These are phyloP conservation scores for Rhagonycha lutea DNA, from an alignment of 2,888 invertebrate genomes.

Conservation along the genomic window DNA sequence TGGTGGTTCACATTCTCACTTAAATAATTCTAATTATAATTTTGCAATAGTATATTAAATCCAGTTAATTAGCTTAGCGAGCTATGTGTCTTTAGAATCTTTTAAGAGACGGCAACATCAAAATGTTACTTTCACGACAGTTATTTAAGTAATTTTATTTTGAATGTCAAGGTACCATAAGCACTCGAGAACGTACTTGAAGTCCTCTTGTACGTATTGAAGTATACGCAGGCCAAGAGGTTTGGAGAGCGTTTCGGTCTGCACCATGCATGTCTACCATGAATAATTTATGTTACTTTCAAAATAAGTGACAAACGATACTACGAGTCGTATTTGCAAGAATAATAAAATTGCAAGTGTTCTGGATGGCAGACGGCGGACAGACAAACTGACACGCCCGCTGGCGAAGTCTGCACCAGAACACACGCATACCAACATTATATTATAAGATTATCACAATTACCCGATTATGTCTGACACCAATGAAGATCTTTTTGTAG, in stretches of 20 bases:
- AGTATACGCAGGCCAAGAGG: neutral
- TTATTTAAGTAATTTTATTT: neutral
- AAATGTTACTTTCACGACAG: neutral
- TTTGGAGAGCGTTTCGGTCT: neutral
- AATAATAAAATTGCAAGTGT: neutral
- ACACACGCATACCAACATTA: slow-evolving; percentile 38
- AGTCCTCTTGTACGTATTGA: neutral
- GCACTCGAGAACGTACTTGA: neutral
- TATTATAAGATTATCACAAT: slow-evolving; percentile 43
- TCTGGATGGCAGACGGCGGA: slow-evolving; percentile 36
- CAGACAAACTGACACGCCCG: slow-evolving; percentile 40
- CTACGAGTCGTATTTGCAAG: neutral
- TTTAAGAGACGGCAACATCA: neutral
- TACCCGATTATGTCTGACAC: slow-evolving; percentile 41
- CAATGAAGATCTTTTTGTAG: slow-evolving; percentile 36
- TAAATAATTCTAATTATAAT: neutral
- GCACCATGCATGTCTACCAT: neutral
- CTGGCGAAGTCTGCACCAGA: slow-evolving; percentile 34
- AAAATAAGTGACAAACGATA: neutral
- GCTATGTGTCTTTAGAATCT: neutral
- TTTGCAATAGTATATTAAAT: neutral
- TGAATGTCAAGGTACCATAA: neutral
- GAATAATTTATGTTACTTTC: neutral
- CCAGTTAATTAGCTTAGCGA: neutral
- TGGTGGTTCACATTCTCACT: neutral